Base-by-base conservation (phyloP, 1,140 invertebrate genomes). In the Helicoverpa armigera region DNA sequence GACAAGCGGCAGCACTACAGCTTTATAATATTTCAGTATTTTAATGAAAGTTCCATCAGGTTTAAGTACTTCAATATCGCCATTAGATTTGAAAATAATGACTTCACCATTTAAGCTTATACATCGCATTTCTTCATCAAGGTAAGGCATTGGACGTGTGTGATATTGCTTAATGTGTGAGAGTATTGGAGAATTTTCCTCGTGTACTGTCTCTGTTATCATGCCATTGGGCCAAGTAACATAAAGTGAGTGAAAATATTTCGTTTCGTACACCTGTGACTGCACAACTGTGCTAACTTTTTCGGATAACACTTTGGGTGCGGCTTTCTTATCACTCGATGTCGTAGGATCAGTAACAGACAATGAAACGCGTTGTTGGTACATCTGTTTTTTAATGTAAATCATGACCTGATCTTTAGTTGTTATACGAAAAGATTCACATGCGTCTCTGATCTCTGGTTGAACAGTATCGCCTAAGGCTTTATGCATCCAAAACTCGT, bases 171-270 rank as follows among this genome's bases (percentile, higher is more conserved):
- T 94, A 18, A 96, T 95, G 75, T 95, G 95, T 54, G 94, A 95
- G 63, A 95, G 87, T 83, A 87, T 85, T 58, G 92, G 80, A 9
- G 88, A 89, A 84, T 93, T 89, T 50, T 90, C 73, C 82, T 91
- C 87, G 75, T 92, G 85, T 72, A 95, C 87, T 51, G 91, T 92
- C 88, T 96, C 93, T 29, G 95, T 95, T 29, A 95, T 87, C 18
- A 95, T 89, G 2, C 96, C 95, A 77, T 95, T 95, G 2, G 95
- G 94, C 92, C 95, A 95, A 9, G 95, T 96, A 67, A 95, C 85
- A 74, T 86, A 88, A 75, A 95, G 88, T 43, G 90, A 89, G 86
- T 93, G 83, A 82, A 93, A 92, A 35, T 81, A 84, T 79, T 85
- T 87, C 23, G 70, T 74, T 84, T 91, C 87, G 80, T 83, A 83